phyloP scores from a whole-genome alignment of 2,113 vertebrate species.

The Rhinolophus sinicus region DNA sequence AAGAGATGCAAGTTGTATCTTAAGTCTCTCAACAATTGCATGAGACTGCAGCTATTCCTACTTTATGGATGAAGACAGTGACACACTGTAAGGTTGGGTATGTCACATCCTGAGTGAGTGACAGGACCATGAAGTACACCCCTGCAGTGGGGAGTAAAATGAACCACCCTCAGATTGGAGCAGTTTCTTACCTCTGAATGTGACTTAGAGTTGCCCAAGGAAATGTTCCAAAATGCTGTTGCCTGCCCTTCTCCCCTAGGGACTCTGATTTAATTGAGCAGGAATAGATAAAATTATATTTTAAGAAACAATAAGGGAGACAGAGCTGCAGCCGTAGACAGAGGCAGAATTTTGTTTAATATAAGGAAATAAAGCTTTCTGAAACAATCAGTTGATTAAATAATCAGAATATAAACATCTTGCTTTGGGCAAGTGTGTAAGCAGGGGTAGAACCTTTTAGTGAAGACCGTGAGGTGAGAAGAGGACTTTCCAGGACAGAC shows the following conservation, averaged over 20 bases:
- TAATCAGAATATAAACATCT: background rate
- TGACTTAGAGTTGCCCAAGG: background rate
- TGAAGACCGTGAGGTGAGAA: background rate
- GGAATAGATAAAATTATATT: background rate
- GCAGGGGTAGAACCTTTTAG: background rate
- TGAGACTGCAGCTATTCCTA: background rate
- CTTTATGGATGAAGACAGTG: background rate
- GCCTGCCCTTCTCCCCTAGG: background rate
- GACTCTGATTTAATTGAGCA: background rate
- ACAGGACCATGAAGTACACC: background rate
- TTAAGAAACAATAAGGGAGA: background rate
- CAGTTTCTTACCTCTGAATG: background rate
- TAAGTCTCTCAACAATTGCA: background rate
- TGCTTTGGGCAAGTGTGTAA: background rate
- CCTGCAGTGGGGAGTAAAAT: background rate
- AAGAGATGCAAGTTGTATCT: background rate
- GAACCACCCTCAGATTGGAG: background rate
- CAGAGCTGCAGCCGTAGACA: background rate
- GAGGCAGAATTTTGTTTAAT: background rate
- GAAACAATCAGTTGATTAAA: background rate
- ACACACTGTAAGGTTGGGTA: background rate
- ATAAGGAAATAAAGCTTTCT: background rate
- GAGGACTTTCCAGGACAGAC: background rate
- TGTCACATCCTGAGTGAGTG: background rate
- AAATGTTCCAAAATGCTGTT: background rate